Conservation (phyloP, 2,888 invertebrate genomes). For the Norana najaformis region DNA sequence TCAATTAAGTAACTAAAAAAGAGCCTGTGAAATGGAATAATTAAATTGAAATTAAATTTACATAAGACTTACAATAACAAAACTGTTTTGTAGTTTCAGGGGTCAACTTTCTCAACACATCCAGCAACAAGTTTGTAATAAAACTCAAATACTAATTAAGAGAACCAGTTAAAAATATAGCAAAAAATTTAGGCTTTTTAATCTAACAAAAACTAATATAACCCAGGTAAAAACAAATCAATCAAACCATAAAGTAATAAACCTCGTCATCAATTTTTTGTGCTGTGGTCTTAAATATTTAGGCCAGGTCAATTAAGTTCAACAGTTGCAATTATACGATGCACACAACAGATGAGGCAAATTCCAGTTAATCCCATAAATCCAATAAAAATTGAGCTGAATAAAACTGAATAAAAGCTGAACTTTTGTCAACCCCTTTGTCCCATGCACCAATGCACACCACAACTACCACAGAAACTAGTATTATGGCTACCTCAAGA, state of each 20-base stretch:
- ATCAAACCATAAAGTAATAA: not conserved
- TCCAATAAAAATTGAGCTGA: not conserved
- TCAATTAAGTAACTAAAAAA: not conserved
- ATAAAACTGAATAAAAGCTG: not conserved
- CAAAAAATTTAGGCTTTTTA: not conserved
- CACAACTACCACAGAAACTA: not conserved
- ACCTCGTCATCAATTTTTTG: not conserved
- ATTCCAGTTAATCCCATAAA: not conserved
- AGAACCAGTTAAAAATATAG: not conserved
- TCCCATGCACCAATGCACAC: not conserved
- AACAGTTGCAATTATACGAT: not conserved
- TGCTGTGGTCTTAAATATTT: not conserved
- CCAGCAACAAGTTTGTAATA: not conserved
- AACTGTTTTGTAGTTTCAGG: not conserved
- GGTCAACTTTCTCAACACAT: not conserved
- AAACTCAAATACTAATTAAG: not conserved
- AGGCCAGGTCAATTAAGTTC: not conserved
- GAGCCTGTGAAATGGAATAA: not conserved
- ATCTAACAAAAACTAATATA: not conserved
- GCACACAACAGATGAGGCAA: not conserved
- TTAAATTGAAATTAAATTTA: not conserved
- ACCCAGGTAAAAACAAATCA: not conserved
- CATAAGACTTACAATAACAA: not conserved
- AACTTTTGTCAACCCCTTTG: not conserved
- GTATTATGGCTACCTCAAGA: not conserved